These are phyloP conservation scores for Caretta caretta DNA, from an alignment of 2,113 vertebrate genomes.

Conservation along the genomic window DNA sequence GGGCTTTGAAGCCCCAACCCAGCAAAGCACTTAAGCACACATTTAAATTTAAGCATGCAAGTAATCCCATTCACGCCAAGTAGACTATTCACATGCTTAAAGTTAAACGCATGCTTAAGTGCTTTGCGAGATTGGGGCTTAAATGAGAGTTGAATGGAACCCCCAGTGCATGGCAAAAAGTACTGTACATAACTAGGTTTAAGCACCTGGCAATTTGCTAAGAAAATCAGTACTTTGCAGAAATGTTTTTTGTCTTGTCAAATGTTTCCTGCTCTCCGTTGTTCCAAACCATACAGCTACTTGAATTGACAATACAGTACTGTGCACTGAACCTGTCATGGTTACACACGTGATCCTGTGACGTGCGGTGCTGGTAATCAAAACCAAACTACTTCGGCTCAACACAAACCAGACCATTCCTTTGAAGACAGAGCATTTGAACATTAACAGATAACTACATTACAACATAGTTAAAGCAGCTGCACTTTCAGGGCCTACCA, in stretches of 20 bases:
- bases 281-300: background rate
- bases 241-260: background rate
- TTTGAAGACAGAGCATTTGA: background rate
- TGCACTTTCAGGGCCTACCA: background rate
- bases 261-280: fast-evolving
- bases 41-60: background rate
- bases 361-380: background rate
- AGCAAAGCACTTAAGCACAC: background rate
- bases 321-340: background rate
- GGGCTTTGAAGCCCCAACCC: too few species aligned
- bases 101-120: background rate
- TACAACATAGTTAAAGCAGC: background rate
- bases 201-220: background rate
- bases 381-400: background rate
- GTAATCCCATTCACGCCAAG: background rate
- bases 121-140: background rate
- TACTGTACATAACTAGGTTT: background rate
- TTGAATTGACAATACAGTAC: background rate
- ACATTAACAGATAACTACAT: background rate
- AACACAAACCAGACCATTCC: background rate
- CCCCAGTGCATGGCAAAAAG: background rate
- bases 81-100: background rate
- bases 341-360: background rate
- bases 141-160: background rate
- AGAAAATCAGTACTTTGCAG: background rate